A percentile compares a stretch with the other conserved stretches of the same genome.
Evolutionary conservation across 2,113 vertebrate species (phyloP).

Genomic region (Zingel zingel): DNA sequence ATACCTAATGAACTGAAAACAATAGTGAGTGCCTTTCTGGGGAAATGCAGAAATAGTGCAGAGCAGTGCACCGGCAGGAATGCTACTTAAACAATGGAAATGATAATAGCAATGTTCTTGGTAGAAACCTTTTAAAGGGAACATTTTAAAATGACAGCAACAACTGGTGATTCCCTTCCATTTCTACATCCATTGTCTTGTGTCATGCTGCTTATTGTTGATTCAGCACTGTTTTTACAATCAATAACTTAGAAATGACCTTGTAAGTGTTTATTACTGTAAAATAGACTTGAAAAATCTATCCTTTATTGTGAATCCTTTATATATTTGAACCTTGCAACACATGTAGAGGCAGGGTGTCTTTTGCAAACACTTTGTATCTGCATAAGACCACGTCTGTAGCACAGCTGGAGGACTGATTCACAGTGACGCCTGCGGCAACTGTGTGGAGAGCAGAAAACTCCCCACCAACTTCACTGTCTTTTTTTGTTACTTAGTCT

Average conservation of each 20-base stretch:
- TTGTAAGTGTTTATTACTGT: background rate
- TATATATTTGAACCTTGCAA: conserved; percentile 1
- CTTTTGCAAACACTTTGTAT: conserved; percentile 8
- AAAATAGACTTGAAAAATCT: background rate
- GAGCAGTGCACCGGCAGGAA: background rate
- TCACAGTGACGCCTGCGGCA: conserved; percentile 29
- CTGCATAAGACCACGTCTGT: conserved; percentile 14
- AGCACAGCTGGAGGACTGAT: conserved; percentile 30
- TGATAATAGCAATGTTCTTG: conserved; percentile 23
- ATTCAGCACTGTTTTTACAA: background rate
- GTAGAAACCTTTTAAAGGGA: conserved; percentile 1
- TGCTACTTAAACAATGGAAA: background rate
- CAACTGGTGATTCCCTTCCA: background rate
- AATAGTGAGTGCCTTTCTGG: conserved; percentile 23
- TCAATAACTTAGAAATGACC: background rate
- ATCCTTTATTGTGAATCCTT: background rate
- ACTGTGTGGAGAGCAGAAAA: conserved; percentile 10
- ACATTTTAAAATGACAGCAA: background rate
- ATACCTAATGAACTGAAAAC: conserved; percentile 48
- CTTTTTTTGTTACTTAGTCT: conserved; percentile 13
- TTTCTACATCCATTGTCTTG: background rate
- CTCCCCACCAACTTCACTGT: conserved; percentile 5
- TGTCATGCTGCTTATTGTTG: background rate
- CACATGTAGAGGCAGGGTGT: background rate
- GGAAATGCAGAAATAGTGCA: conserved; percentile 34